phyloP scores from a whole-genome alignment of 2,888 invertebrate species.

The Conomelus anceps region DNA sequence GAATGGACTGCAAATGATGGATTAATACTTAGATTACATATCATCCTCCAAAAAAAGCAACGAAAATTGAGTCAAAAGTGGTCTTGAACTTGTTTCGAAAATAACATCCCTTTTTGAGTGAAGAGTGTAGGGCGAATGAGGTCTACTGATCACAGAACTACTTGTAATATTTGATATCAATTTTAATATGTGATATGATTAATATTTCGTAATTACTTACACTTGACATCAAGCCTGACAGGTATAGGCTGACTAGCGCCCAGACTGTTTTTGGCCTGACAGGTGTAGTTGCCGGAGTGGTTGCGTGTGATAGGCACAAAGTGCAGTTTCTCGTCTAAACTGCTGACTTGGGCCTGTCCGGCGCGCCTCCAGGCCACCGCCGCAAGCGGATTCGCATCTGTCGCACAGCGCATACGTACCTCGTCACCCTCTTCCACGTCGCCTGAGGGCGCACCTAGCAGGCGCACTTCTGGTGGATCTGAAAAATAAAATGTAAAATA shows the following conservation, averaged over 20 bases:
- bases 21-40: too few relatives aligned
- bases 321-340: slow-evolving; percentile 55
- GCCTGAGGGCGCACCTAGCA: slow-evolving; percentile 48
- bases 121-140: too few relatives aligned
- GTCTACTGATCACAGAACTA: too few relatives aligned
- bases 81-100: too few relatives aligned
- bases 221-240: slow-evolving; percentile 81
- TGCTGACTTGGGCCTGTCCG: slow-evolving; percentile 48
- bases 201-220: slow-evolving; percentile 51
- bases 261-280: slow-evolving; percentile 76
- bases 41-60: too few relatives aligned
- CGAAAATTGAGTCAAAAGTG: too few relatives aligned
- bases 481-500: slow-evolving; percentile 33
- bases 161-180: too few relatives aligned
- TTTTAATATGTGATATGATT: too few relatives aligned
- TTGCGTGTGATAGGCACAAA: slow-evolving; percentile 51
- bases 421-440: slow-evolving; percentile 68
- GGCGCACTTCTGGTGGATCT: slow-evolving; percentile 49
- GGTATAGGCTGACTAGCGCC: slow-evolving; percentile 77
- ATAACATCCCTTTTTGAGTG: too few relatives aligned
- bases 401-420: slow-evolving; percentile 60
- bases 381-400: slow-evolving; percentile 68
- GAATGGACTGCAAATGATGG: too few relatives aligned
- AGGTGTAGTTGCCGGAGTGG: slow-evolving; percentile 58
- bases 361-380: slow-evolving; percentile 62